phyloP scores from a whole-genome alignment of 2,888 invertebrate genomes.

The Rhagonycha lutea region DNA sequence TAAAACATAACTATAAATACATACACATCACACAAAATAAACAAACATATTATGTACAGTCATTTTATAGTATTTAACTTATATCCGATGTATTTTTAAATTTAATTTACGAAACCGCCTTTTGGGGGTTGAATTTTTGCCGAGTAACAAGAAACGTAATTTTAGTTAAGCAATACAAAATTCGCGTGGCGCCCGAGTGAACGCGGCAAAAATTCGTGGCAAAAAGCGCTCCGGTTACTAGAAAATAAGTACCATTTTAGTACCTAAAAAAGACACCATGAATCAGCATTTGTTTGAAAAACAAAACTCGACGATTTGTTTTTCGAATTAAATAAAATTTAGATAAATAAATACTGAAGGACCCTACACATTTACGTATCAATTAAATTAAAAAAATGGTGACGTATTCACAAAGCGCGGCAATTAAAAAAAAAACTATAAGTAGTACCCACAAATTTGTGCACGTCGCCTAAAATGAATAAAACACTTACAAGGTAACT shows the following conservation, averaged over 20 bases:
- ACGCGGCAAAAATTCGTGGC: background rate
- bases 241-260: background rate
- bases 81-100: background rate
- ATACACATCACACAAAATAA: conserved; percentile 30
- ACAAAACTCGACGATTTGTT: background rate
- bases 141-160: background rate
- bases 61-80: background rate
- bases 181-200: background rate
- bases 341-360: conserved; percentile 16
- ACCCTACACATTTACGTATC: background rate
- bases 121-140: background rate
- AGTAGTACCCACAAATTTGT: background rate
- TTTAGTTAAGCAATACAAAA: background rate
- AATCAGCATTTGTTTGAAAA: conserved; percentile 4
- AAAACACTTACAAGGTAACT: background rate
- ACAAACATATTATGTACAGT: conserved; percentile 24
- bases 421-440: background rate
- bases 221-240: background rate
- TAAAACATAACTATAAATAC: conserved; percentile 28
- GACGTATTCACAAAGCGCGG: background rate
- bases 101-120: background rate
- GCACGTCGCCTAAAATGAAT: background rate
- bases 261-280: conserved; percentile 19
- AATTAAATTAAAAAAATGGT: background rate
- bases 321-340: conserved; percentile 8